These are phyloP conservation scores for Platyscapa corneri DNA, from an alignment of 1,140 invertebrate species.

Conservation along the genomic window DNA sequence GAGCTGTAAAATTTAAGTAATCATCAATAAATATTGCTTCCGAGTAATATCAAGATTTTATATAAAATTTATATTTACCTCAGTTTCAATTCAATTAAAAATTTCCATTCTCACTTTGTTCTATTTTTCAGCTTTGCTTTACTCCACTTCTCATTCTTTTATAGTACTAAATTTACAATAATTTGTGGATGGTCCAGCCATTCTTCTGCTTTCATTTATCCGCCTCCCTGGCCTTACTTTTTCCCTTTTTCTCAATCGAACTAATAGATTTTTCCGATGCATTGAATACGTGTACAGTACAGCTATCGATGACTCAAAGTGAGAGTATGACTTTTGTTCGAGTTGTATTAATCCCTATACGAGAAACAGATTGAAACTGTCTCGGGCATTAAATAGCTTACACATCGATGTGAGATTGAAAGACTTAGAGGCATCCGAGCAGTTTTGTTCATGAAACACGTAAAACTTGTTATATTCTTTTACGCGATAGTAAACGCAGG, in stretches of 20 bases:
- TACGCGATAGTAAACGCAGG: background rate
- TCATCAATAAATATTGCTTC: no score
- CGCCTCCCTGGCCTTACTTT: background rate
- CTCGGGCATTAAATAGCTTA: constrained; percentile 18
- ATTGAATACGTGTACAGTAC: background rate
- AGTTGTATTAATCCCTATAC: background rate
- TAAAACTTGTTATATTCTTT: background rate
- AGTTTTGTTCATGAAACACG: background rate
- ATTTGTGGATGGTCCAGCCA: background rate
- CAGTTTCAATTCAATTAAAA: background rate
- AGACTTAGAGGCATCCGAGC: background rate
- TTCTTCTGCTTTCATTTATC: background rate
- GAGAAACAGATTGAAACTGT: constrained; percentile 14
- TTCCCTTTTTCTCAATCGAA: background rate
- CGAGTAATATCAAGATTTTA: no score
- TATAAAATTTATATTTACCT: background rate
- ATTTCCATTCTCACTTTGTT: background rate
- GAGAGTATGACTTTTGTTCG: background rate
- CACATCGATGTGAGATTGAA: background rate
- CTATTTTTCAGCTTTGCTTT: background rate
- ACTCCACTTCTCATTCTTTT: background rate
- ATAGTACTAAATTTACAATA: background rate
- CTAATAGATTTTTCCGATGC: background rate
- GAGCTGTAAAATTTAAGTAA: no score
- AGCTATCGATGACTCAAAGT: background rate